These are phyloP conservation scores for Talpa occidentalis DNA, from an alignment of 2,113 vertebrate genomes.

Conservation along the genomic window DNA sequence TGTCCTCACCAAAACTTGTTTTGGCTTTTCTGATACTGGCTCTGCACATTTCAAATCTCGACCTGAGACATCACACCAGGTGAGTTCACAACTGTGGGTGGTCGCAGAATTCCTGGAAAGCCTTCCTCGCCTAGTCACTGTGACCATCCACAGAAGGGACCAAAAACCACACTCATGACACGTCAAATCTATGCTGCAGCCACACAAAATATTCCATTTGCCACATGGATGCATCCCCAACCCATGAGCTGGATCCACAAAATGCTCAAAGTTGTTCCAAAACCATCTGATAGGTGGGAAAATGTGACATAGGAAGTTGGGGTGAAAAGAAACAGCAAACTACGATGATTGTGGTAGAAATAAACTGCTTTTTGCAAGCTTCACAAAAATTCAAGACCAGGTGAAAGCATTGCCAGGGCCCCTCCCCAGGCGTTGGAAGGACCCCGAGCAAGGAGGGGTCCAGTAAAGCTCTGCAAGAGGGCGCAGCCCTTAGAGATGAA, in stretches of 20 bases:
- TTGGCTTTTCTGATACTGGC: background rate
- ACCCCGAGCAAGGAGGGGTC: background rate
- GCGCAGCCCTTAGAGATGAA: conserved; percentile 70
- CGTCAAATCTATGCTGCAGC: too few relatives aligned
- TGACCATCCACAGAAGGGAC: background rate
- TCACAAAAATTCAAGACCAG: background rate
- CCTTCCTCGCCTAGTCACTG: background rate
- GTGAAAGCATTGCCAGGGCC: conserved; percentile 3
- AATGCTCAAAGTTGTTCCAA: background rate
- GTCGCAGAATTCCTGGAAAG: background rate
- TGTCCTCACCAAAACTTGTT: too few relatives aligned
- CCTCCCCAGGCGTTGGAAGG: background rate
- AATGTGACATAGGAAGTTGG: conserved; percentile 1
- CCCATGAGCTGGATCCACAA: background rate
- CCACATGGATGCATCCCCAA: background rate
- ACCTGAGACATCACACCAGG: background rate
- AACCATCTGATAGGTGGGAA: background rate
- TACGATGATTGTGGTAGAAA: conserved; percentile 1
- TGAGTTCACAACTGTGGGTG: background rate
- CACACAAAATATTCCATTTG: background rate
- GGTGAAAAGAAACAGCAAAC: conserved; percentile 46
- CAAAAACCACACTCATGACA: background rate
- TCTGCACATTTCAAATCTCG: background rate
- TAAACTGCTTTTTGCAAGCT: conserved; percentile 35
- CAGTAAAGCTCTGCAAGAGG: background rate